These are phyloP conservation scores for Hirtodrosophila alboralis DNA, from an alignment of 2,888 invertebrate species.

Conservation along the genomic window DNA sequence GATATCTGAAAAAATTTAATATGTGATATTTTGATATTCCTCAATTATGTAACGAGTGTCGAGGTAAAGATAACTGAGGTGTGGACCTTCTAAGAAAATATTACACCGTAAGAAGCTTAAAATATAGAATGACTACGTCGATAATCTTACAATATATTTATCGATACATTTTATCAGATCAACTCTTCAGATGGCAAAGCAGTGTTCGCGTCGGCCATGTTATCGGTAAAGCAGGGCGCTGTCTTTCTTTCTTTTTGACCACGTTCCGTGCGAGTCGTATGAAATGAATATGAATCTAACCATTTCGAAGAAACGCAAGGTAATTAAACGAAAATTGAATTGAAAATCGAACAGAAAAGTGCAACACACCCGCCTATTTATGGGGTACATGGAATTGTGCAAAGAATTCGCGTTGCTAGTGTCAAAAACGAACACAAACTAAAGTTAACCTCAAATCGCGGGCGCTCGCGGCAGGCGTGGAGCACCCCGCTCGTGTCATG, in stretches of 20 bases:
- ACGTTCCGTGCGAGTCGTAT: constrained; percentile 83
- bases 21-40: no score
- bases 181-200: constrained; percentile 41
- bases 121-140: no score
- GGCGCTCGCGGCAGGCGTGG: constrained; percentile 52
- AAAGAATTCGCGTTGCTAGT: constrained; percentile 11
- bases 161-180: constrained; percentile 15
- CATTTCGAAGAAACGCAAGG: constrained; percentile 85
- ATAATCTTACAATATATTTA: neutral
- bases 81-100: no score
- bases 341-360: constrained; percentile 2
- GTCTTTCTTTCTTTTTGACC: constrained; percentile 84
- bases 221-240: constrained; percentile 71
- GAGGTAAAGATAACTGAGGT: no score
- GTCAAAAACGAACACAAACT: constrained; percentile 31
- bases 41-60: no score
- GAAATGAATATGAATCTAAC: constrained; percentile 83
- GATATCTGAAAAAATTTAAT: no score
- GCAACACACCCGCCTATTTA: neutral
- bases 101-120: no score
- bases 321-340: constrained; percentile 66
- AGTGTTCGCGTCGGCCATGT: constrained; percentile 68
- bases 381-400: constrained; percentile 27
- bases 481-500: constrained; percentile 24
- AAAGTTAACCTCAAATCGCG: constrained; percentile 72